Percentiles rank a stretch among this genome's conserved stretches.
phyloP scores from a whole-genome alignment of 92 coral and sea anemone genomes.

The Phenganax marumi region DNA sequence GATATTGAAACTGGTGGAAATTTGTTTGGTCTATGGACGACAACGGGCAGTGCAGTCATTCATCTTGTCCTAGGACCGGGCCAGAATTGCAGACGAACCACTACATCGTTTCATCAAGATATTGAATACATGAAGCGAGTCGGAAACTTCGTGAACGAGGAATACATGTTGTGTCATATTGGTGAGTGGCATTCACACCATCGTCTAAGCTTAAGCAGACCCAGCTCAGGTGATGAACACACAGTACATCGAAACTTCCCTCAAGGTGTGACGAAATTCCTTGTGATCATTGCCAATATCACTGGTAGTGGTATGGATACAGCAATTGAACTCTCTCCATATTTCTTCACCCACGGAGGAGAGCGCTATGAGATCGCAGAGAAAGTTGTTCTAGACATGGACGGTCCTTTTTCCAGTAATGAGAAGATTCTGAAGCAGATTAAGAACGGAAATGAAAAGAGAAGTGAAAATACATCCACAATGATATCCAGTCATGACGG shows the following conservation, averaged over 20 bases:
- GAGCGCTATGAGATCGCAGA: conserved; percentile 1
- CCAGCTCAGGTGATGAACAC: conserved; percentile 71
- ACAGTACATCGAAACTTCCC: conserved; percentile 73
- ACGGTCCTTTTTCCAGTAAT: conserved; percentile 2
- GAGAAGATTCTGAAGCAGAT: neutral
- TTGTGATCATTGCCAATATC: conserved; percentile 78
- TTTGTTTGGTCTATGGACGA: conserved; percentile 82
- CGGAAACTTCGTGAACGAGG: conserved; percentile 61
- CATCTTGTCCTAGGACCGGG: conserved; percentile 89
- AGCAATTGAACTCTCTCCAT: conserved; percentile 10
- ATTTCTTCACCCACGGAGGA: conserved; percentile 26
- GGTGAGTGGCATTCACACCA: conserved; percentile 98
- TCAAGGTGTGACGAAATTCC: conserved; percentile 62
- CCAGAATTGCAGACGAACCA: conserved; percentile 58
- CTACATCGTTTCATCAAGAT: conserved; percentile 75
- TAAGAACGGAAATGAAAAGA: neutral
- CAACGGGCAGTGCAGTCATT: conserved; percentile 54
- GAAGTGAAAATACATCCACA: too few relatives aligned
- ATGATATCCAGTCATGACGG: too few relatives aligned
- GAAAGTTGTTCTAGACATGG: neutral
- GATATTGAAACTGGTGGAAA: conserved; percentile 60
- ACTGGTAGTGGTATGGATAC: neutral
- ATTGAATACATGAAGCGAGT: conserved; percentile 64
- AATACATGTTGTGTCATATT: conserved; percentile 76
- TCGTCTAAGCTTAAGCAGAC: conserved; percentile 59